Percentiles rank a stretch among this genome's conserved stretches.
Evolutionary conservation across 1,140 invertebrate genomes (phyloP).

Genomic region (Drosophila truncata): DNA sequence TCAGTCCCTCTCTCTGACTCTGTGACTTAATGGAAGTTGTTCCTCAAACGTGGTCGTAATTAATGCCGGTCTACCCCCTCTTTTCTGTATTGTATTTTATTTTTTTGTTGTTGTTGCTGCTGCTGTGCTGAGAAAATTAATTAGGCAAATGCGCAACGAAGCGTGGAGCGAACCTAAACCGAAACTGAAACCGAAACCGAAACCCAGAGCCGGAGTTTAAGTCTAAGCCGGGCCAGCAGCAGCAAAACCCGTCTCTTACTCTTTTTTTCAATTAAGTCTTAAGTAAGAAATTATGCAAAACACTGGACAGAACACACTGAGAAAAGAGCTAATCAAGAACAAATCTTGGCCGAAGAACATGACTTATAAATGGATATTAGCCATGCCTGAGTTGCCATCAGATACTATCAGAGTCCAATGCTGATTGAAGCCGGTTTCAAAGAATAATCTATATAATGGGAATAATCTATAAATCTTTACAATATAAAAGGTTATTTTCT

Average conservation of each 20-base stretch:
- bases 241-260: slow-evolving; percentile 55
- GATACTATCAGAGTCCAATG: background rate
- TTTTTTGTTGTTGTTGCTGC: slow-evolving; percentile 32
- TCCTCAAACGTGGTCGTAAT: slow-evolving; percentile 81
- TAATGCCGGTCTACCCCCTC: slow-evolving; percentile 58
- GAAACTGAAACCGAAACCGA: slow-evolving; percentile 45
- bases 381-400: background rate
- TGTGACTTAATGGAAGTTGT: slow-evolving; percentile 77
- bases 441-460: background rate
- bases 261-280: slow-evolving; percentile 82
- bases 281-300: slow-evolving; percentile 85
- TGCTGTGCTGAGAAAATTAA: slow-evolving; percentile 80
- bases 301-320: slow-evolving; percentile 55
- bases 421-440: slow-evolving; percentile 10
- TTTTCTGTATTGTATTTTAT: slow-evolving; percentile 30
- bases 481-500: background rate
- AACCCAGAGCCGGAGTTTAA: slow-evolving; percentile 55
- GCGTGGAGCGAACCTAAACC: slow-evolving; percentile 69
- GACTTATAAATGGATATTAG: slow-evolving; percentile 21
- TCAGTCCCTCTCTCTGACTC: slow-evolving; percentile 12
- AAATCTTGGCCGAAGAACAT: slow-evolving; percentile 11
- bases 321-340: slow-evolving; percentile 24
- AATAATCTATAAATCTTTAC: background rate
- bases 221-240: slow-evolving; percentile 36
- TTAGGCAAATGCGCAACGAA: slow-evolving; percentile 82